Evolutionary conservation across 2,797 vertebrate genomes (phyloP).

Genomic region (Esox lucius): DNA sequence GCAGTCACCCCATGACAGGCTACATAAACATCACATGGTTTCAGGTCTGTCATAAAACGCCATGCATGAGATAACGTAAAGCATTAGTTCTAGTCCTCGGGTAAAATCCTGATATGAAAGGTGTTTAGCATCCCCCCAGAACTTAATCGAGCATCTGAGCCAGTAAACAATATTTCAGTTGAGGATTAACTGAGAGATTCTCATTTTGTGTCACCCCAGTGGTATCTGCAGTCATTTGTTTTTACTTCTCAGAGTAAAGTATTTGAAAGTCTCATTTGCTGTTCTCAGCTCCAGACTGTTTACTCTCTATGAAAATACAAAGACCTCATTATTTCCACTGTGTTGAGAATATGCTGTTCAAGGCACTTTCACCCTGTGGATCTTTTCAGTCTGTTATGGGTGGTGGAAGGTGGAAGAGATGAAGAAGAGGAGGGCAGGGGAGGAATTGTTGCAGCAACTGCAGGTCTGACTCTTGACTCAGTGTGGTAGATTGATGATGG

Average conservation of each 20-base stretch:
- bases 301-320: neutral
- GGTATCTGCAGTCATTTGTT: too few species aligned
- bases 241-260: neutral
- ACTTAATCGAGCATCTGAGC: too few species aligned
- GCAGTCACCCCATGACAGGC: neutral
- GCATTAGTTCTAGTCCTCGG: too few species aligned
- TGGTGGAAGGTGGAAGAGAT: conserved; percentile 6
- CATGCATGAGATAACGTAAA: neutral
- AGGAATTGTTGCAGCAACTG: neutral
- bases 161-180: too few species aligned
- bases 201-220: too few species aligned
- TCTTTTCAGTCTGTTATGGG: neutral
- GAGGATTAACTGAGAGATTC: too few species aligned
- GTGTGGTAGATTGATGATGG: conserved; percentile 32
- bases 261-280: neutral
- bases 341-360: neutral
- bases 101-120: too few species aligned
- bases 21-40: neutral
- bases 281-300: neutral
- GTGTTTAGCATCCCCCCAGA: neutral
- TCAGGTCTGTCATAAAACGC: neutral
- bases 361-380: neutral
- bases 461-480: conserved; percentile 8
- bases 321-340: neutral
- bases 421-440: neutral